These are phyloP conservation scores for Belonocnema kinseyi DNA, from an alignment of 1,140 invertebrate genomes.

Conservation along the genomic window DNA sequence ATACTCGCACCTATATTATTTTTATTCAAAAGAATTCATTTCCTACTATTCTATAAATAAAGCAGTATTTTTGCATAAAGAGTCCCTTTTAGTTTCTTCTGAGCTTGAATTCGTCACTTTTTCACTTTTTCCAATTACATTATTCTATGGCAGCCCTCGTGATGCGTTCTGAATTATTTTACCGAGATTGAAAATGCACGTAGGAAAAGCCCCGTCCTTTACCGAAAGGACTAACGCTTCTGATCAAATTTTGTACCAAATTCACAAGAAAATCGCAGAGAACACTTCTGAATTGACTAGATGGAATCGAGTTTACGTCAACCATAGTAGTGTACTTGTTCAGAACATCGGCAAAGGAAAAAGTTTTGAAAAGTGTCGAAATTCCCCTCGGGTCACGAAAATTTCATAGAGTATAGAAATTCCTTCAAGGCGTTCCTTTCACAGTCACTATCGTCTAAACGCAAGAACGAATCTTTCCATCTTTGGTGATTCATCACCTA, in stretches of 20 bases:
- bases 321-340: conserved; percentile 16
- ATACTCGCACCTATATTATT: no score
- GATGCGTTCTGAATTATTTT: no score
- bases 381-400: conserved; percentile 3
- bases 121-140: no score
- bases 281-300: conserved; percentile 15
- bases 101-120: no score
- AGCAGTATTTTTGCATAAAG: no score
- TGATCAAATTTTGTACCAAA: not conserved
- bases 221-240: not conserved
- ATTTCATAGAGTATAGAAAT: conserved; percentile 19
- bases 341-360: conserved; percentile 18
- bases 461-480: not conserved
- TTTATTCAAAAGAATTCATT: no score
- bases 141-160: no score
- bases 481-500: not conserved
- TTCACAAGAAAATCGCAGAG: not conserved
- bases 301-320: conserved; percentile 15
- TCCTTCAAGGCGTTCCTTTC: not conserved
- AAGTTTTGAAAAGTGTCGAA: conserved; percentile 22
- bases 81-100: no score
- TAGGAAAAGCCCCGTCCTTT: not conserved
- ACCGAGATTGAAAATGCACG: no score
- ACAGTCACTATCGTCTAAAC: not conserved
- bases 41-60: no score